Percentiles rank a stretch among this genome's conserved stretches.
Evolutionary conservation across 1,140 invertebrate genomes (phyloP).

Genomic region (Macrobrachium nipponense): DNA sequence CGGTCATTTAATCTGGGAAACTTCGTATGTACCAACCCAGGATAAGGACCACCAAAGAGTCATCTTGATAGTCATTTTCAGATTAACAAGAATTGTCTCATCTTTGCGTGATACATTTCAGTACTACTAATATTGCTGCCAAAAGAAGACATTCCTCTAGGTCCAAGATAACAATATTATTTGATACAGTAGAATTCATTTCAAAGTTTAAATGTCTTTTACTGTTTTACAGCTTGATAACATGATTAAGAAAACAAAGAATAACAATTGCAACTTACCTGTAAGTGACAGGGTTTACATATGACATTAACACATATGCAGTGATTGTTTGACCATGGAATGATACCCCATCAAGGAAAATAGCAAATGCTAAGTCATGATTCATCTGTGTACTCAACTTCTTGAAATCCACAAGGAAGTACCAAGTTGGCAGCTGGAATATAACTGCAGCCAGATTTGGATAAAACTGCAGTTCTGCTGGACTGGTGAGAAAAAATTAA

Average conservation of each 20-base stretch:
- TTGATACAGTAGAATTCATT: no score
- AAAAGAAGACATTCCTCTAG: no score
- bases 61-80: no score
- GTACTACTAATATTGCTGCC: no score
- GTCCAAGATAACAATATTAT: no score
- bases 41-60: no score
- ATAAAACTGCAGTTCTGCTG: conserved; percentile 87
- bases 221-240: not conserved
- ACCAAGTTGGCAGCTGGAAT: conserved; percentile 82
- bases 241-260: not conserved
- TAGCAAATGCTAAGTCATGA: conserved; percentile 74
- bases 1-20: no score
- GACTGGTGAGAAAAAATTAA: conserved; percentile 71
- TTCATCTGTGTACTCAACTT: conserved; percentile 69
- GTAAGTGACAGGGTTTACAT: conserved; percentile 87
- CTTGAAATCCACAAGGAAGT: conserved; percentile 78
- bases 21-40: no score
- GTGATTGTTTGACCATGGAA: conserved; percentile 91
- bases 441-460: conserved; percentile 83
- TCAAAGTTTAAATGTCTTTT: no score
- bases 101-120: no score
- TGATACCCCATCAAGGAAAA: conserved; percentile 83
- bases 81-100: no score
- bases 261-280: conserved; percentile 73
- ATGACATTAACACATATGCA: conserved; percentile 87